Base-by-base conservation (phyloP, 2,888 invertebrate genomes). In the Agriotes lineatus region DNA sequence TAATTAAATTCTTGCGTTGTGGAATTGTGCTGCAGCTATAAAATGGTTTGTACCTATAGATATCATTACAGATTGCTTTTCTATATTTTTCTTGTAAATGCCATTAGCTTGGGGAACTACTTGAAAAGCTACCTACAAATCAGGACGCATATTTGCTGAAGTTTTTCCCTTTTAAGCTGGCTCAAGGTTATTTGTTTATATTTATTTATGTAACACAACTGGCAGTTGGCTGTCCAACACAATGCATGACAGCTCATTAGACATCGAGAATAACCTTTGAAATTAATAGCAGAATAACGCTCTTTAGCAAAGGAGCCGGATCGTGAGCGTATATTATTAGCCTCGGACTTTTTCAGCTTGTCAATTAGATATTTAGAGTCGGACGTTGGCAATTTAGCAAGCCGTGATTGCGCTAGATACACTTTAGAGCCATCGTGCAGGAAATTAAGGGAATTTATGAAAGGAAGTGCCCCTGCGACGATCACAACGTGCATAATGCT, bases 321-420 rank as follows among this genome's bases (percentile, higher is more conserved):
- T 52, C 52, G 33, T 50, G 50, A 50, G 6, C 14, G 25, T 12
- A 12, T 9, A 12, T 22, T 48, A 16, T 45, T 18, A 19, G 20
- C 20, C 19, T 19, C 19, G 10, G 1, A 19, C 3, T 48, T 33
- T 35, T 33, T 33, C 33, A 33, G 18, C 52, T 19, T 33, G 52
- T 52, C 52, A 52, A 33, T 33, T 33, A 35, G 33, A n/a, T 33
- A 9, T 19, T 52, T 52, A 52, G 35, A 25, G 33, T 33, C 18
- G 33, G 30, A 52, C 19, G 9, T 19, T 18, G 25, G 33, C 33
- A 52, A 52, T 52, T 52, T 52, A 33, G 14, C 22, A 33, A 33
- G 4, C 16, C 33, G 52, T 18, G 35, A 35, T 52, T 52, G 16
- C 33, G 16, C 9, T 50, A 42, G 2, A 2, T 42, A 16, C 42